Base-by-base conservation (phyloP, 1,140 invertebrate genomes). In the Aphelinus atriplicis region DNA sequence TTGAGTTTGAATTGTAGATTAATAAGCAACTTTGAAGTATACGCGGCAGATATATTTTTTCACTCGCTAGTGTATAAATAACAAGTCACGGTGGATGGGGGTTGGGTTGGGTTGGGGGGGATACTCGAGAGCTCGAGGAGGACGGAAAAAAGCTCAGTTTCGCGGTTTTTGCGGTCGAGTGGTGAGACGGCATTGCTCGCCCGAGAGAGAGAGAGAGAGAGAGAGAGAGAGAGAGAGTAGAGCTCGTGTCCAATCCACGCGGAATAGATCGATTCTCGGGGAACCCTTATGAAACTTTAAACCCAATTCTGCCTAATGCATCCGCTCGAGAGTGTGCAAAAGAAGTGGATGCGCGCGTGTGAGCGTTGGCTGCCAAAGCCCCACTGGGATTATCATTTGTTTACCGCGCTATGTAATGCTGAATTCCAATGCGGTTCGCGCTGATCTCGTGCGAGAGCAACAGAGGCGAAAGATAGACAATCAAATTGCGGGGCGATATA, bases 261-360 rank as follows among this genome's bases (percentile, higher is more conserved):
- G 26, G 26, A 26, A 26, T 26, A 3, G 9, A 63, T 63, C 61
- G 61, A 63, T 63, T 9, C 43, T 7, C 1, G 46, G n/a, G 42
- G 10, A 45, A 3, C 46, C 46, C 61, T 63, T 63, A 63, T 63
- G 61, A 63, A 63, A 63, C 61, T 63, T 63, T 63, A 63, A 63
- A 63, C 61, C 43, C 46, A 63, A 63, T 63, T 46, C 61, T 10
- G 9, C 42, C 61, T 6, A 48, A 63, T 63, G 46, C 46, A 53
- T 53, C 9, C 4, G 4, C 51, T 53, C 51, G 51, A 4, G 4
- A 0, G 51, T 53, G 51, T 9, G 51, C 46, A 46, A 2, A 2
- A 7, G 9, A 63, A 48, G 61, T 45, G 4, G 60, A 26, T 26
- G 26, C 26, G 26, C 26, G 26, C 26, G 26, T 26, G 26, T 26